Conservation (phyloP, 1,140 invertebrate species). For the Panagrolaimus sp. region DNA sequence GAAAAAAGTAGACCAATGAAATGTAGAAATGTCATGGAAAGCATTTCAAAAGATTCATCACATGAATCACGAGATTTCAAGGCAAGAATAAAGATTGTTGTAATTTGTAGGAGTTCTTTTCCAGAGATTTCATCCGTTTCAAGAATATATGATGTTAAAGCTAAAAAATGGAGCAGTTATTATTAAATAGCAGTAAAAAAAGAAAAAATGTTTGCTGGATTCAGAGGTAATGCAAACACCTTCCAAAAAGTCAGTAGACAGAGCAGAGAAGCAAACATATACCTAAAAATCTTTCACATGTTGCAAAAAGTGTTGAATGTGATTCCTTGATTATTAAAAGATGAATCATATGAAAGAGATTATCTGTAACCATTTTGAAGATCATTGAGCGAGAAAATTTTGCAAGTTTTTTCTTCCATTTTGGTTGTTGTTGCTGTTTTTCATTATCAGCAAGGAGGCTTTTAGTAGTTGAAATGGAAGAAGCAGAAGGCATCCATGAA, state of each 20-base stretch:
- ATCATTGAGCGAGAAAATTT: background rate
- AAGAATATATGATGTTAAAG: background rate
- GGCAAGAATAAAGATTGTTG: background rate
- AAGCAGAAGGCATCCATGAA: too few species aligned
- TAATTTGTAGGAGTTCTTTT: background rate
- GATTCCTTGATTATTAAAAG: background rate
- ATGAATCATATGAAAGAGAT: background rate
- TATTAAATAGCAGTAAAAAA: too few species aligned
- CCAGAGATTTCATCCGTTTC: background rate
- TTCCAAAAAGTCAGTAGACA: too few species aligned
- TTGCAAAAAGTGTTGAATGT: background rate
- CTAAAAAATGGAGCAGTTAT: too few species aligned
- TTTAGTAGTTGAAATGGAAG: too few species aligned
- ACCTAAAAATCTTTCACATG: background rate
- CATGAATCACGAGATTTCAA: background rate
- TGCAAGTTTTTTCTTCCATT: background rate
- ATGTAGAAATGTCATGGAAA: background rate
- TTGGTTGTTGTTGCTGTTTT: background rate
- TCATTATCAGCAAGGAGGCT: too few species aligned
- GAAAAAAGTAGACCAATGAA: background rate
- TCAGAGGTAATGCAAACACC: too few species aligned
- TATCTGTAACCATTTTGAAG: background rate
- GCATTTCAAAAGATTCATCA: background rate
- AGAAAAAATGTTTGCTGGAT: too few species aligned
- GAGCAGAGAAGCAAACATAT: too few species aligned